Conservation (phyloP, 2,797 vertebrate species). For the Liasis olivaceus region DNA sequence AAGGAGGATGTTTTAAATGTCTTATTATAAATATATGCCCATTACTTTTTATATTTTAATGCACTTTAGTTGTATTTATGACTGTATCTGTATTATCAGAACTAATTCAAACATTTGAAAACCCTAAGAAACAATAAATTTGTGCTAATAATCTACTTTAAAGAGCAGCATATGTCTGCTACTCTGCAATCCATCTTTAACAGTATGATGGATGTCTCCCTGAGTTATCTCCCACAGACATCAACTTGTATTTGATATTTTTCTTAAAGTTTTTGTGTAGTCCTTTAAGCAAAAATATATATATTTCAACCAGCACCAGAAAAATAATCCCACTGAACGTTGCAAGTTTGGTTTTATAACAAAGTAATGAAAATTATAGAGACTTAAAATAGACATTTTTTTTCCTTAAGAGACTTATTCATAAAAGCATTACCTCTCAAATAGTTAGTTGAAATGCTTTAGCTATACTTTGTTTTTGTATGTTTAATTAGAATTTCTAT, state of each 20-base stretch:
- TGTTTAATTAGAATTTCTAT: not conserved
- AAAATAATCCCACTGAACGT: not conserved
- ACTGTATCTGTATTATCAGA: not conserved
- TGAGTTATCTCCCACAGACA: not conserved
- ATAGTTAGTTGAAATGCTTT: not conserved
- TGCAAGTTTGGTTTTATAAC: not conserved
- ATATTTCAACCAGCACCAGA: not conserved
- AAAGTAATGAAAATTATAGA: not conserved
- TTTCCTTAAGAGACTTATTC: not conserved
- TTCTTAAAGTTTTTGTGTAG: not conserved
- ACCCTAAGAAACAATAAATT: not conserved
- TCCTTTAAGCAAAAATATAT: not conserved
- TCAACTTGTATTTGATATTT: not conserved
- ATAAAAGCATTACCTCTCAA: not conserved
- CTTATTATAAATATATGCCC: not conserved
- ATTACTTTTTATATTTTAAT: not conserved
- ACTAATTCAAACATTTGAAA: not conserved
- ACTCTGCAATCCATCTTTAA: not conserved
- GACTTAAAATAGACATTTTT: not conserved
- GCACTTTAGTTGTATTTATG: not conserved
- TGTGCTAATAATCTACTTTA: not conserved
- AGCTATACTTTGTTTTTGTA: not conserved
- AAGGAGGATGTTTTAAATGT: not conserved
- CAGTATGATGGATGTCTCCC: not conserved
- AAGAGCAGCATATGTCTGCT: not conserved